These are phyloP conservation scores for Anolis carolinensis DNA, from an alignment of 2,113 vertebrate species.

Conservation along the genomic window DNA sequence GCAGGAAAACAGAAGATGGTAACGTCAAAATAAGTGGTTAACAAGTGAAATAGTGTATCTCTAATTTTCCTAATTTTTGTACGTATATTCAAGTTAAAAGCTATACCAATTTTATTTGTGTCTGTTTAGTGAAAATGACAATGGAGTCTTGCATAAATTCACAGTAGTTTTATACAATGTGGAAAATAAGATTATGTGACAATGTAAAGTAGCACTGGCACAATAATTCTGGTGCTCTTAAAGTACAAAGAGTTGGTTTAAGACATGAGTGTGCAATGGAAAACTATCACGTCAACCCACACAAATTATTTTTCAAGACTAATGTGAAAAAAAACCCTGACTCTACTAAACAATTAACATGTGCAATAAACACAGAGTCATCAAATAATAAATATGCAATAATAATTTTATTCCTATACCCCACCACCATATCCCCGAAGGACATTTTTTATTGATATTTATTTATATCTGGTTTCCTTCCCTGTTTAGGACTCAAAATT, in stretches of 20 bases:
- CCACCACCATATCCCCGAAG: no score
- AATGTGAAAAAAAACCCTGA: neutral
- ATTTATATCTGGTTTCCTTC: no score
- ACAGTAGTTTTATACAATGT: neutral
- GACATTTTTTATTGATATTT: no score
- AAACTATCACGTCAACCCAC: neutral
- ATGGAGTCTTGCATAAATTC: neutral
- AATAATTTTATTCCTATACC: no score
- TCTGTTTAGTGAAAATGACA: constrained; percentile 14
- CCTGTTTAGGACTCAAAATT: no score
- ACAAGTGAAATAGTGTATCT: neutral
- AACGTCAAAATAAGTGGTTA: neutral
- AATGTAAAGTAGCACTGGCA: neutral
- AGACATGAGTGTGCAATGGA: no score
- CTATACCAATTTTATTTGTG: neutral
- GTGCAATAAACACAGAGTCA: neutral
- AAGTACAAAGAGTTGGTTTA: neutral
- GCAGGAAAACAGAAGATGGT: neutral
- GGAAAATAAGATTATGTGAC: neutral
- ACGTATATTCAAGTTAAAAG: neutral
- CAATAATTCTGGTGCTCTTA: neutral
- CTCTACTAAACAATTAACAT: neutral
- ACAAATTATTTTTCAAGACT: neutral
- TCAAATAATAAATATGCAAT: no score
- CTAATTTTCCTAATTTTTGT: neutral